Evolutionary conservation across 2,113 vertebrate genomes (phyloP), one percentile per base, ranked within the genome.

Genomic region (Gnathonemus longibarbis): DNA sequence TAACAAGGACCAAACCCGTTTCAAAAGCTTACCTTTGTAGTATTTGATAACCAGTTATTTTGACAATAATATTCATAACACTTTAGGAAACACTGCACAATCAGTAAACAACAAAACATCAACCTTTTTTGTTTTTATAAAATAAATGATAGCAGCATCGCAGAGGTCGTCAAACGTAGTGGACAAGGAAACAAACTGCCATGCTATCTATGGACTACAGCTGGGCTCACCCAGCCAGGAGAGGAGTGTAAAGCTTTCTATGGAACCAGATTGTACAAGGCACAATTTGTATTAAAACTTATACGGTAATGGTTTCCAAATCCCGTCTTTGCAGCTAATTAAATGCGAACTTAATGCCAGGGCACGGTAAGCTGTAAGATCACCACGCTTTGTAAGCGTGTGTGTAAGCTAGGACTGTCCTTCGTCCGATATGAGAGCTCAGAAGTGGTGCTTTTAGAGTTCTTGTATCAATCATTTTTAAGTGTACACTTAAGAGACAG

Each of bases 231-330:
- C 42, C 89, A 66, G 42, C 58, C 17, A n/a, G 24, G 58, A 86
- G 62, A 42, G 86, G 6, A 49, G 52, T 62, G 53, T 89, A 87
- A 85, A 89, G 83, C 83, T 89, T 74, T 77, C 88, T 87, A 58
- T 74, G 88, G 49, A 89, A 89, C 74, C 45, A 74, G 58, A 77
- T 85, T 86, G 74, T 27, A 70, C 80, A 89, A 95, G 95, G 94
- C 95, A 95, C 95, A 92, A 84, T 94, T 93, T 93, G 90, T 93
- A 90, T 93, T 92, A 92, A 21, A 56, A 56, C 53, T 91, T 89
- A 88, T 93, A 90, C 46, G 88, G 2, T 56, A 58, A 88, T 88
- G 89, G 84, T 74, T 91, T 88, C 53, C 21, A 39, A 84, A 35
- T 87, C 88, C 39, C n/a, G 8, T 31, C 15, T 31, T 48, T 66